A percentile compares a stretch with the other conserved stretches of the same genome.
Evolutionary conservation across 2,888 invertebrate species (phyloP).

Genomic region (Eugnorisma glareosa): DNA sequence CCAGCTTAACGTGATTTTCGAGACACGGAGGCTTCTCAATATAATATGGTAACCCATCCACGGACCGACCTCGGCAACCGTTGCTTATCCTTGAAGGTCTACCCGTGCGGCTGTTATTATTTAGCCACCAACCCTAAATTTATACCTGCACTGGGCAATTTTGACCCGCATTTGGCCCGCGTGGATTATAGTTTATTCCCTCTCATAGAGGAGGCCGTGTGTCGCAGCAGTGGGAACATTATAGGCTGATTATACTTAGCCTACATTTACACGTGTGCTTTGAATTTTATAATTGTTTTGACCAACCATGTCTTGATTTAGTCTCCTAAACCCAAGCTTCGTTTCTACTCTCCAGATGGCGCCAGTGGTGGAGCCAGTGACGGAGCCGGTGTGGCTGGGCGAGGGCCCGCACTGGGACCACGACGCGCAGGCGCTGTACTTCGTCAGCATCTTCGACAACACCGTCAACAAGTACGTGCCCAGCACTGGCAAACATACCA

Average conservation of each 20-base stretch:
- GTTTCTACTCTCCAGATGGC: slow-evolving; percentile 78
- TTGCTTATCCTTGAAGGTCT: too few species aligned
- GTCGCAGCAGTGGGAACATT: too few species aligned
- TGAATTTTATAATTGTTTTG: neutral
- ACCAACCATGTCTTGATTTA: neutral
- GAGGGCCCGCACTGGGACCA: slow-evolving; percentile 94
- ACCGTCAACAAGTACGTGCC: slow-evolving; percentile 89
- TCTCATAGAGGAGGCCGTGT: too few species aligned
- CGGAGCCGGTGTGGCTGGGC: slow-evolving; percentile 90
- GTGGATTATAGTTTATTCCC: too few species aligned
- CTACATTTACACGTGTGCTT: neutral
- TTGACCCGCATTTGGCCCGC: too few species aligned
- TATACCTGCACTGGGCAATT: too few species aligned
- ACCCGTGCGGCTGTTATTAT: too few species aligned
- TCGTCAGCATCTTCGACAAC: slow-evolving; percentile 91
- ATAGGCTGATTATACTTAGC: too few species aligned
- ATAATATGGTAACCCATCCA: too few species aligned
- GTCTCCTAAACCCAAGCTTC: neutral
- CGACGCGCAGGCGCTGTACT: slow-evolving; percentile 91
- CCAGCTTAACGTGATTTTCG: too few species aligned
- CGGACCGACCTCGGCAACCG: too few species aligned
- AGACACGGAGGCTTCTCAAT: too few species aligned
- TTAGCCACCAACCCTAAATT: neutral
- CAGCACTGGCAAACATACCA: slow-evolving; percentile 84
- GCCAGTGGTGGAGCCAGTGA: slow-evolving; percentile 83